Evolutionary conservation across 2,888 invertebrate species (phyloP), one percentile per base, ranked within the genome.

Genomic region (Spisula solida): DNA sequence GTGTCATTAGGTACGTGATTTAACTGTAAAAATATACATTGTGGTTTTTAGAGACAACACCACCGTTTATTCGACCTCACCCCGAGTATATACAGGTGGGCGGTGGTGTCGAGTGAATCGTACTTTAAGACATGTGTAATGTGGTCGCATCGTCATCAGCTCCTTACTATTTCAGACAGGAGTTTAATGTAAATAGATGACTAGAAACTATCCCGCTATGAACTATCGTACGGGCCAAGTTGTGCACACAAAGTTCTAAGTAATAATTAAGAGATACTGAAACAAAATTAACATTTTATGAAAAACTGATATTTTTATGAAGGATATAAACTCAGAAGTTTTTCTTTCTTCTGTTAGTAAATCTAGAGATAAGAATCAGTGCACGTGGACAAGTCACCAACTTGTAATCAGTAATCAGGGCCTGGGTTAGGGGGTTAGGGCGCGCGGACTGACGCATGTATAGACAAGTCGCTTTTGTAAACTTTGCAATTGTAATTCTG

Each of bases 241-340:
- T 75, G 31, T 16, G n/a, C 31, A 75, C 75, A 75, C 75, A 75
- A 75, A 75, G 34, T 12, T 75, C 16, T 31, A 31, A n/a, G 60
- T 25, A 66, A 66, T 66, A 25, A 5, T 66, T 25, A 66, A 75
- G 29, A 5, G 31, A 16, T 31, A 75, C 2, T 4, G 60, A 34
- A 75, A 31, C 29, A 75, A 5, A 34, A 25, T 14, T 16, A 4
- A 16, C 75, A 34, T 75, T 75, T 75, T 75, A 75, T 75, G 31
- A 75, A 75, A 75, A 34, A 75, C 75, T 75, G 31, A 75, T 34
- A 75, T 75, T 75, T 75, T 75, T 75, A 75, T 75, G 75, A 75
- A 34, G 16, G 31, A 34, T 75, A 31, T 75, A 75, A 75, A 75
- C 29, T 34, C 0, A 16, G 34, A 75, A 31, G 31, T 34, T 75